These are phyloP conservation scores for Nymphalis c-album DNA, from an alignment of 2,888 invertebrate genomes.

Conservation along the genomic window DNA sequence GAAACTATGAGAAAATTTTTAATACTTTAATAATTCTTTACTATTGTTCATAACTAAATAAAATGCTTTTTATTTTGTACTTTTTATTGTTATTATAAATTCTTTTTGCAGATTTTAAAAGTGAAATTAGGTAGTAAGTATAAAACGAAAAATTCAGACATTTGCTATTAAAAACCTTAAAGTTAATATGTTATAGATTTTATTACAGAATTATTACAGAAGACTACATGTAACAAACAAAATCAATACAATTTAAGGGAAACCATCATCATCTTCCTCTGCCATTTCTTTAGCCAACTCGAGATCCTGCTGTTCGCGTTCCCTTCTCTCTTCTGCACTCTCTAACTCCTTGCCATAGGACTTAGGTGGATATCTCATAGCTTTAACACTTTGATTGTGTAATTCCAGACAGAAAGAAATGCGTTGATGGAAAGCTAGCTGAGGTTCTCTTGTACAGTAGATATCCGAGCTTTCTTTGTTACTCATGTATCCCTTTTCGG, in stretches of 20 bases:
- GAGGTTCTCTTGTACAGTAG: conserved; percentile 97
- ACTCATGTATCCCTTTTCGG: conserved; percentile 97
- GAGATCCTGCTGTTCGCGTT: conserved; percentile 98
- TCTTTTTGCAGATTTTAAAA: background rate
- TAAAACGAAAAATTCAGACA: background rate
- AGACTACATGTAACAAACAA: conserved; percentile 34
- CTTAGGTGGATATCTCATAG: conserved; percentile 99
- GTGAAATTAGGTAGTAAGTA: background rate
- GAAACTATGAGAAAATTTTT: too few species aligned
- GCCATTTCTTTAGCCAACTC: conserved; percentile 99
- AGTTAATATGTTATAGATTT: conserved; percentile 21
- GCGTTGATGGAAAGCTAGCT: conserved; percentile 97
- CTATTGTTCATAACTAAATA: too few species aligned
- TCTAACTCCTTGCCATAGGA: conserved; percentile 99
- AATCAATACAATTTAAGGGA: conserved; percentile 65
- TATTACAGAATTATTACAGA: conserved; percentile 37
- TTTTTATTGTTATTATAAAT: background rate
- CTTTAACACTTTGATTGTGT: conserved; percentile 99
- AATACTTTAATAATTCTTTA: too few species aligned
- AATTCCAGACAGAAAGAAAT: conserved; percentile 98
- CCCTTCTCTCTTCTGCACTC: conserved; percentile 97
- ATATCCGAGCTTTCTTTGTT: conserved; percentile 98
- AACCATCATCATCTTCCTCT: conserved; percentile 98
- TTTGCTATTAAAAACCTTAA: background rate
- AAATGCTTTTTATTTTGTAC: background rate